Evolutionary conservation across 2,113 vertebrate genomes (phyloP), one percentile per base, ranked within the genome.

Genomic region (Otis tarda): DNA sequence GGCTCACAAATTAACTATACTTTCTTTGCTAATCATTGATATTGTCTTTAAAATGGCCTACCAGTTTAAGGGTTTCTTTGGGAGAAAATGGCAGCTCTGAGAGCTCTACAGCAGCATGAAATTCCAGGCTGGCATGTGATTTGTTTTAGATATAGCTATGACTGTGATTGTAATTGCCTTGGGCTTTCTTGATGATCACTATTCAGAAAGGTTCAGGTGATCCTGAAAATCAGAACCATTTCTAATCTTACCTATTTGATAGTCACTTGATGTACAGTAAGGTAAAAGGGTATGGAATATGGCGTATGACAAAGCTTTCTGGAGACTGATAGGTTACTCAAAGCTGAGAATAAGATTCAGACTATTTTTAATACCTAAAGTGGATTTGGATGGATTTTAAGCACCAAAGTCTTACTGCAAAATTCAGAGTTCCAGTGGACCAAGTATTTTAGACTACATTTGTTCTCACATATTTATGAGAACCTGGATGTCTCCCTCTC

Each of bases 141-240:
- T 93, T 89, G 56, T 71, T 93, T 88, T 71, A 89, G 60, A 49
- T 81, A 41, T 45, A 75, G 41, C 69, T 89, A n/a, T 89, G 57
- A 69, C 15, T 69, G 43, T 74, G 92, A 89, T 76, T 96, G 69
- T 10, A 88, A 94, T 75, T 87, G 73, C 56, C 24, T 75, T 81
- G 68, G 68, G 56, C 43, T 81, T 86, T 86, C 64, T 78, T 87
- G 73, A 81, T 82, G 60, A 83, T 50, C 2, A 6, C 69, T 90
- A 68, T 87, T 96, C 79, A 95, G 73, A 95, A 96, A 96, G 37
- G 19, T 93, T 82, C 45, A 79, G 31, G 47, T 57, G 49, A 84
- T 81, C 53, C 19, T 53, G 31, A 89, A 90, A 96, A 89, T 90
- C 47, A 93, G 53, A 73, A 77, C 45, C 52, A 55, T 55, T 78